Evolutionary conservation across 1,140 invertebrate species (phyloP).

Genomic region (Bombus confusus): DNA sequence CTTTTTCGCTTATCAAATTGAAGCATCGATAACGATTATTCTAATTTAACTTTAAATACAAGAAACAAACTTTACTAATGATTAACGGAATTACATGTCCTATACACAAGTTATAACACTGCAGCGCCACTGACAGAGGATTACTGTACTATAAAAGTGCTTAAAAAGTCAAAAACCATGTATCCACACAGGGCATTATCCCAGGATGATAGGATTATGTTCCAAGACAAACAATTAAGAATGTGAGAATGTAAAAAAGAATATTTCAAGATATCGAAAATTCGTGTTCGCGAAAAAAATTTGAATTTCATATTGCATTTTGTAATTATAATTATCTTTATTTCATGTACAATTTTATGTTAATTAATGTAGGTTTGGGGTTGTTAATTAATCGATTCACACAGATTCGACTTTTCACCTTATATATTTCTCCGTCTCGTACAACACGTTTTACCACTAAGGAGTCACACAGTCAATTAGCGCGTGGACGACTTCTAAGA

Average conservation of each 20-base stretch:
- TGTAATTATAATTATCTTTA: constrained; percentile 2
- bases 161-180: neutral
- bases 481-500: no score
- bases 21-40: constrained; percentile 13
- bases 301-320: neutral
- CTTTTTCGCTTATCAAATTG: neutral
- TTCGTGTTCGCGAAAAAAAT: neutral
- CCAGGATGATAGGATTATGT: neutral
- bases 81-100: neutral
- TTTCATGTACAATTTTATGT: constrained; percentile 23
- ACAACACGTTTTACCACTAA: no score
- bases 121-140: neutral
- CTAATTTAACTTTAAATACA: constrained; percentile 21
- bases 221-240: neutral
- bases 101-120: neutral
- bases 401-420: no score
- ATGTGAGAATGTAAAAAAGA: no score
- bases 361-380: no score
- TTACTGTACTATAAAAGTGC: neutral
- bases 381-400: no score
- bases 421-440: no score
- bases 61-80: constrained; percentile 3
- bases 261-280: neutral
- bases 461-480: no score
- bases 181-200: neutral